Base-by-base conservation (phyloP, 1,140 invertebrate species). In the Panagrolaimus sp. region DNA sequence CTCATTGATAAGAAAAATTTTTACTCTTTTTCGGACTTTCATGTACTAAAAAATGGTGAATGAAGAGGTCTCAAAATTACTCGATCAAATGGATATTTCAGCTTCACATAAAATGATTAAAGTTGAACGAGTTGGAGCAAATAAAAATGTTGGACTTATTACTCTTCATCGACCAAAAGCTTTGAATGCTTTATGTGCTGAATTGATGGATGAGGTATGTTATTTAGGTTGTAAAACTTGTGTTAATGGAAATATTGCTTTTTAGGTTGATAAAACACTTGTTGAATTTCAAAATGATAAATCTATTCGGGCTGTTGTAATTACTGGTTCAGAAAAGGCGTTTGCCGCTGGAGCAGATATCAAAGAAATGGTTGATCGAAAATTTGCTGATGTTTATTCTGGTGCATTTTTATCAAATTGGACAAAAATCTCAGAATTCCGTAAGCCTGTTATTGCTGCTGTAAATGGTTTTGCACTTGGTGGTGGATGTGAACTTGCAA, bases 321-420 rank as follows among this genome's bases (percentile, higher is more conserved):
- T 99, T 21, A 98, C 96, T 62, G 96, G 96, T 68, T 93, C 88
- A 82, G 93, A 96, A 83, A 96, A 92, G 84, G 94, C 94, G 1
- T 98, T 99, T 86, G 94, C 95, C 44, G 76, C 86, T 86, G 94
- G 95, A 47, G 96, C 96, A 66, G 96, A 98, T 83, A 98, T 98
- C 71, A 97, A 96, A 83, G 93, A 98, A 86, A 98, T 98, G 94
- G 87, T 90, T 76, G 86, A 90, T 76, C 89, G 89, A 32, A 88
- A 88, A 10, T 98, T 90, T 84, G 85, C 90, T 0, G 78, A 89
- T 9, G 90, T 89, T 75, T 87, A 90, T 58, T 87, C 84, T 64
- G 83, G 79, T 0, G 90, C 89, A 55, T 96, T 98, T 84, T 86
- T 98, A 0, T 83, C 84, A 58, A 85, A 90, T 68, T 98, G 94